These are phyloP conservation scores for Drosophila littoralis DNA, from an alignment of 1,140 invertebrate genomes.

Conservation along the genomic window DNA sequence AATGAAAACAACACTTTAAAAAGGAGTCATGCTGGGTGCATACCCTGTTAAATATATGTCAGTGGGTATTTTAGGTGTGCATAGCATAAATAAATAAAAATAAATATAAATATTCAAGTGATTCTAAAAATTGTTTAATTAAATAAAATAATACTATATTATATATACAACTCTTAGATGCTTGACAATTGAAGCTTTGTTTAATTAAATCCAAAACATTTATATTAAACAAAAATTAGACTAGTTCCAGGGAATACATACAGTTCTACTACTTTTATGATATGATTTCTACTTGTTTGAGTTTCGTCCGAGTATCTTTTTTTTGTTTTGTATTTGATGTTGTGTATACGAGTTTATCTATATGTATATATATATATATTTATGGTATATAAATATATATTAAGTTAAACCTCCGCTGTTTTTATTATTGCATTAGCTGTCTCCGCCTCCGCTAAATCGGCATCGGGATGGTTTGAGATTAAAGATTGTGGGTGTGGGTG, in stretches of 20 bases:
- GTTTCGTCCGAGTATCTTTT: background rate
- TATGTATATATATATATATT: background rate
- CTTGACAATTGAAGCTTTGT: too few relatives aligned
- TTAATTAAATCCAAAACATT: too few relatives aligned
- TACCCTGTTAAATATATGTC: background rate
- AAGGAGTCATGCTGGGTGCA: constrained; percentile 65
- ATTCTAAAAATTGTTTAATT: too few relatives aligned
- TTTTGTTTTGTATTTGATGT: constrained; percentile 1
- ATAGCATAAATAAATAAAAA: too few relatives aligned
- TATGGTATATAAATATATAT: constrained; percentile 43
- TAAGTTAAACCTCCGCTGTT: constrained; percentile 23
- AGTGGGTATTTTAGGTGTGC: background rate
- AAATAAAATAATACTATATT: too few relatives aligned
- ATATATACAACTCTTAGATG: too few relatives aligned
- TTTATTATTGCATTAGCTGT: constrained; percentile 1
- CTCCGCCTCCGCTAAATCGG: background rate
- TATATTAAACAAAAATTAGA: too few relatives aligned
- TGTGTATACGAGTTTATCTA: constrained; percentile 8
- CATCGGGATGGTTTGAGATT: background rate
- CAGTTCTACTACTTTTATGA: background rate
- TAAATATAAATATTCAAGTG: too few relatives aligned
- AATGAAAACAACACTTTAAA: constrained; percentile 66
- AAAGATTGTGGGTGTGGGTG: background rate
- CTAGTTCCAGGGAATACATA: background rate
- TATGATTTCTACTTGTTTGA: constrained; percentile 13